These are phyloP conservation scores for Trichopoda pennipes DNA, from an alignment of 2,888 invertebrate genomes.

Conservation along the genomic window DNA sequence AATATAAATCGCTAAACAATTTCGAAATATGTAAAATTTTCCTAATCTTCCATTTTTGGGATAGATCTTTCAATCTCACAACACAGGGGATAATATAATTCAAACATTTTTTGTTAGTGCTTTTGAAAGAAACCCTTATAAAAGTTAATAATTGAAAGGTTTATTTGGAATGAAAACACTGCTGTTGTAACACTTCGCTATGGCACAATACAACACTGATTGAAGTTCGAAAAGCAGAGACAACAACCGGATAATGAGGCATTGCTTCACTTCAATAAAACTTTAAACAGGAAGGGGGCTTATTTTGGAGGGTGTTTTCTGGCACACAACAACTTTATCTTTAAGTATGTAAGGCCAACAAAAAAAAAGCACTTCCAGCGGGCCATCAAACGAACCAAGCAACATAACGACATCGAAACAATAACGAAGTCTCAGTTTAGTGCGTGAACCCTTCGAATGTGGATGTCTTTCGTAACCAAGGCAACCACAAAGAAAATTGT, in stretches of 20 bases:
- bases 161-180: not conserved
- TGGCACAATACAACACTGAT: constrained; percentile 2
- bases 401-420: constrained; percentile 65
- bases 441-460: constrained; percentile 78
- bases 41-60: too few species aligned
- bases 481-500: constrained; percentile 52
- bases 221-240: constrained; percentile 40
- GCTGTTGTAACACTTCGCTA: not conserved
- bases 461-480: constrained; percentile 74
- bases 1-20: too few species aligned
- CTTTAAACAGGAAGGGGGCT: constrained; percentile 7
- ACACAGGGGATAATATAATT: too few species aligned
- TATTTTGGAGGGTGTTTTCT: constrained; percentile 14
- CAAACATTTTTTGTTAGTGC: too few species aligned
- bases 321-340: constrained; percentile 41
- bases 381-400: constrained; percentile 32
- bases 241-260: constrained; percentile 52
- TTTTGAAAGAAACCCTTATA: too few species aligned
- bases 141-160: too few species aligned
- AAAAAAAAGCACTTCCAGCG: constrained; percentile 38
- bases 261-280: not conserved
- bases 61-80: too few species aligned
- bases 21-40: too few species aligned
- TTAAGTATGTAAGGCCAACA: constrained; percentile 38
- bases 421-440: constrained; percentile 75